phyloP scores from a whole-genome alignment of 2,113 vertebrate species.

The Lasiurus cinereus region DNA sequence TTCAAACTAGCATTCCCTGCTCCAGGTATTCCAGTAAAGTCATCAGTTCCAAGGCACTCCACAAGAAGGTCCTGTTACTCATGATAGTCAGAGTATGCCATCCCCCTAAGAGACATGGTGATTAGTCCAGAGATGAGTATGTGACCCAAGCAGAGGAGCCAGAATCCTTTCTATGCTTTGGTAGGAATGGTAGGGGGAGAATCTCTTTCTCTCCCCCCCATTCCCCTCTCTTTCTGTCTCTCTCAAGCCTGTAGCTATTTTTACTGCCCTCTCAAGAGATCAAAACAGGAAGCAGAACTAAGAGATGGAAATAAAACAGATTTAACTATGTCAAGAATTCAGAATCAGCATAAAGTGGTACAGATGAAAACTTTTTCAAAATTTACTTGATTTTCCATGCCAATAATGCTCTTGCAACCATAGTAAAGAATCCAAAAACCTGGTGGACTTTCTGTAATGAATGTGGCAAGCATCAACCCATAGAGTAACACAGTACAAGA shows the following conservation, averaged over 20 bases:
- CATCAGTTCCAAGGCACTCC: neutral
- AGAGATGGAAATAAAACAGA: neutral
- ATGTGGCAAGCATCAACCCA: neutral
- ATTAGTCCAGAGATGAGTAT: neutral
- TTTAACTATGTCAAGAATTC: neutral
- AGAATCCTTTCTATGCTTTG: neutral
- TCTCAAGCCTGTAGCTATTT: neutral
- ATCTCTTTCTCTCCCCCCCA: no score
- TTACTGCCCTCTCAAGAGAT: neutral
- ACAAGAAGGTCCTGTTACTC: neutral
- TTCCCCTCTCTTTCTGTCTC: neutral
- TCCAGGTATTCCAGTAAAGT: neutral
- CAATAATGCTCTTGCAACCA: neutral
- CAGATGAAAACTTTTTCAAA: neutral
- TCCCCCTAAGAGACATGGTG: neutral
- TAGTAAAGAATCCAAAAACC: neutral
- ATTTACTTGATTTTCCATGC: neutral
- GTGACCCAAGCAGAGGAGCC: neutral
- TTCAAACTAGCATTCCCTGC: neutral
- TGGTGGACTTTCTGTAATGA: neutral
- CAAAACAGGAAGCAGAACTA: neutral
- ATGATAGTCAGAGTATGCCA: neutral
- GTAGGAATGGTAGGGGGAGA: neutral
- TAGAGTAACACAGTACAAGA: neutral
- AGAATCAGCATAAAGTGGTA: neutral